These are phyloP conservation scores for Dipodomys ordii DNA, from an alignment of 2,113 vertebrate species.

Conservation along the genomic window DNA sequence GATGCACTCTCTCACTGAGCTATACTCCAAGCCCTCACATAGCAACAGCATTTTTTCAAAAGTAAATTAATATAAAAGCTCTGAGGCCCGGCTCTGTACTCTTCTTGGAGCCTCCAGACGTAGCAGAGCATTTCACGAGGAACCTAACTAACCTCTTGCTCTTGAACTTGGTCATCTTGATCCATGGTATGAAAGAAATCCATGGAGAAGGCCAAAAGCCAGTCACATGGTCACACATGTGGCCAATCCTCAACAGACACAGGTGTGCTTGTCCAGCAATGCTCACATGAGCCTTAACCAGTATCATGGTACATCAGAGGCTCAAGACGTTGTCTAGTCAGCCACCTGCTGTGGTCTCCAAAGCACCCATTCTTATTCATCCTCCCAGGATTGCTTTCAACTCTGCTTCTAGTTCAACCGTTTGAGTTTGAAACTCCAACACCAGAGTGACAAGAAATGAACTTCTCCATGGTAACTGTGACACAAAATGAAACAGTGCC, in stretches of 20 bases:
- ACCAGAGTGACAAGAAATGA: not conserved
- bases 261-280: not conserved
- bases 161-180: not conserved
- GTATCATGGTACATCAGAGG: not conserved
- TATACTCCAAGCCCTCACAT: not conserved
- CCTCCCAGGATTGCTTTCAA: slow-evolving; percentile 15
- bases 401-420: not conserved
- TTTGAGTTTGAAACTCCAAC: slow-evolving; percentile 36
- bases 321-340: not conserved
- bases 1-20: not conserved
- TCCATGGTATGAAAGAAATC: slow-evolving; percentile 6
- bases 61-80: not conserved
- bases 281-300: not conserved
- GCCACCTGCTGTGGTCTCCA: not conserved
- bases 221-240: not conserved
- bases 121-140: not conserved
- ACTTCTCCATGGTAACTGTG: not conserved
- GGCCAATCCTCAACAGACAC: not conserved
- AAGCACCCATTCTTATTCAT: not conserved
- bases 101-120: not conserved
- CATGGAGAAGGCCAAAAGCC: not conserved
- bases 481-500: not conserved
- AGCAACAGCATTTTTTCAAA: not conserved
- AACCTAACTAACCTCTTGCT: not conserved
- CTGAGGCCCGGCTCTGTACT: not conserved